These are phyloP conservation scores for Vombatus ursinus DNA, from an alignment of 2,113 vertebrate genomes.

Conservation along the genomic window DNA sequence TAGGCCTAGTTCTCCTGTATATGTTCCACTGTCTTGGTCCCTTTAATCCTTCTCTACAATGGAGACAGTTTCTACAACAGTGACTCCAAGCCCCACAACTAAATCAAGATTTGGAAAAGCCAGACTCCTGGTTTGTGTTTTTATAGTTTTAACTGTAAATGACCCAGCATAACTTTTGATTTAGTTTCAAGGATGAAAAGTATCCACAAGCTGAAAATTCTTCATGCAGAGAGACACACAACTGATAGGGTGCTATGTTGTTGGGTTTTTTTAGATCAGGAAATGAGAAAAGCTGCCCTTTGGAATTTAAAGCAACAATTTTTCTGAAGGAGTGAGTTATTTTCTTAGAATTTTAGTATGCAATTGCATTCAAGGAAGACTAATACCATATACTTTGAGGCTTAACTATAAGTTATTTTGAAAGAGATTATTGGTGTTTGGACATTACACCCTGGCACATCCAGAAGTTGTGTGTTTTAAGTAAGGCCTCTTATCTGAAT, in stretches of 20 bases:
- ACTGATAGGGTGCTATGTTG: neutral
- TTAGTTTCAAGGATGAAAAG: constrained; percentile 6
- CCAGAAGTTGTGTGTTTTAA: constrained; percentile 2
- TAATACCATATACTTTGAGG: constrained; percentile 25
- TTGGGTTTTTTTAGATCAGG: constrained; percentile 10
- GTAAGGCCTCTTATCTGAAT: neutral
- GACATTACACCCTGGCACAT: neutral
- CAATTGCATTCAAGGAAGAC: constrained; percentile 23
- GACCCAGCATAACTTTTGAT: constrained; percentile 21
- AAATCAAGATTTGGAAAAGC: constrained; percentile 12
- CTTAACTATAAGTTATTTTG: constrained; percentile 5
- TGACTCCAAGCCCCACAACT: neutral
- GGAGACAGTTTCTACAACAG: neutral
- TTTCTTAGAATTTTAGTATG: constrained; percentile 44
- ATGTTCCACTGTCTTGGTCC: neutral
- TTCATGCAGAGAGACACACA: neutral
- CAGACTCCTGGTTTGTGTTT: constrained; percentile 2
- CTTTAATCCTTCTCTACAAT: neutral
- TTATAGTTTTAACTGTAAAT: constrained; percentile 19
- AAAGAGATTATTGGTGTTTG: constrained; percentile 19
- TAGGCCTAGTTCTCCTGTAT: neutral
- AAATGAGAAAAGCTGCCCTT: constrained; percentile 22
- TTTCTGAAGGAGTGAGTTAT: neutral
- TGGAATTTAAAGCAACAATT: constrained; percentile 47
- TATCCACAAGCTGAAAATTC: neutral